phyloP scores from a whole-genome alignment of 2,888 invertebrate genomes.

The Aleiodes leptofemur region DNA sequence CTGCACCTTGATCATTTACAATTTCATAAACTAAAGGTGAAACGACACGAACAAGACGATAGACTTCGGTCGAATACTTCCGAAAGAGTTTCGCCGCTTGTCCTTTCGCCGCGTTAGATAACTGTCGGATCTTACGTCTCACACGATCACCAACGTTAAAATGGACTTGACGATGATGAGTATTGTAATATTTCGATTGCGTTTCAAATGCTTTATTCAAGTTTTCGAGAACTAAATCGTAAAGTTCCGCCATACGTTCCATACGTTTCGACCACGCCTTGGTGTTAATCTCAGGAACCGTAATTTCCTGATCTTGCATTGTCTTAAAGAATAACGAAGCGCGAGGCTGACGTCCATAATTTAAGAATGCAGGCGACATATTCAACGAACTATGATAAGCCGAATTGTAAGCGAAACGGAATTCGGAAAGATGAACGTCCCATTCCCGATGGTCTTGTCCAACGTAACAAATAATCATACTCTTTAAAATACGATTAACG shows the following conservation, averaged over 20 bases:
- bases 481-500: constrained; percentile 54
- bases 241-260: constrained; percentile 5
- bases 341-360: constrained; percentile 1
- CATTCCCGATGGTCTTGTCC: constrained; percentile 10
- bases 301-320: background rate
- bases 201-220: constrained; percentile 10
- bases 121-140: too few relatives aligned
- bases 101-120: too few relatives aligned
- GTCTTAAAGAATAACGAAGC: background rate
- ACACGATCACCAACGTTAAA: background rate
- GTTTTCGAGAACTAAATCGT: constrained; percentile 7
- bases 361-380: background rate
- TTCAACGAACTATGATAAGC: constrained; percentile 22
- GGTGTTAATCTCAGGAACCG: background rate
- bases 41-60: background rate
- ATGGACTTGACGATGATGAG: constrained; percentile 11
- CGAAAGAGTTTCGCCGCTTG: too few relatives aligned
- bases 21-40: constrained; percentile 20
- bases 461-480: constrained; percentile 48
- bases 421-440: constrained; percentile 23
- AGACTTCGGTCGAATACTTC: too few relatives aligned
- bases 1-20: background rate
- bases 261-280: constrained; percentile 5
- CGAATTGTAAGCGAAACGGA: constrained; percentile 19
- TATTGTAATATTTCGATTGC: background rate